Evolutionary conservation across 2,113 vertebrate genomes (phyloP), one percentile per base, ranked within the genome.

Genomic region (Ceratotherium simum): DNA sequence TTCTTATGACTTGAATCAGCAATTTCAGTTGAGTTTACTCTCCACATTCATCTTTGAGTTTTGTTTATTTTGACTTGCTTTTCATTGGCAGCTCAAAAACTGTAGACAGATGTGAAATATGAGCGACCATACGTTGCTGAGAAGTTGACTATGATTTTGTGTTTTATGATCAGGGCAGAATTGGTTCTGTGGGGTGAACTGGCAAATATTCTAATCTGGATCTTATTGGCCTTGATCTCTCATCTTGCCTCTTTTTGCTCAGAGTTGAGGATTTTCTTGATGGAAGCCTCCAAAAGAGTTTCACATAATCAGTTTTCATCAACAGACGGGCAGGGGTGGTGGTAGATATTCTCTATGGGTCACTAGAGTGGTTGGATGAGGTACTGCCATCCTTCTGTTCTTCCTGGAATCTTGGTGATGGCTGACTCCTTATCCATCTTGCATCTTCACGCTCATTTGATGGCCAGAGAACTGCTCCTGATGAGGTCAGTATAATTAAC

Each of bases 211-310:
- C 95, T 85, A 94, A 95, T 96, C 95, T 96, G 95, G 96, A 94
- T 97, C 83, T 90, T 78, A 87, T 86, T 92, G 84, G 84, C 96
- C 80, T 86, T 42, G 67, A 97, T 96, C 93, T 91, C 95, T 94
- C 51, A 46, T 95, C 18, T 58, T 78, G 54, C 6, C 36, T 84
- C 17, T 54, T 83, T 87, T 92, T 95, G 54, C 69, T 67, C 60
- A 84, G 91, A 97, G 95, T 93, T 98, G 94, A 91, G 82, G 67
- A 82, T 97, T 98, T 97, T 98, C 94, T 97, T 98, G 93, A 97
- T 97, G 48, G 93, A 96, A 96, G 36, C 48, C 1, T 91, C 75
- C 18, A 25, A 69, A 97, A 98, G 97, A 93, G 96, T 97, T 95
- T 95, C 92, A 98, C 95, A 97, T 97, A 94, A 96, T 97, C 85